Evolutionary conservation across 2,113 vertebrate species (phyloP), one percentile per base, ranked within the genome.

Genomic region (Hippoglossus stenolepis): DNA sequence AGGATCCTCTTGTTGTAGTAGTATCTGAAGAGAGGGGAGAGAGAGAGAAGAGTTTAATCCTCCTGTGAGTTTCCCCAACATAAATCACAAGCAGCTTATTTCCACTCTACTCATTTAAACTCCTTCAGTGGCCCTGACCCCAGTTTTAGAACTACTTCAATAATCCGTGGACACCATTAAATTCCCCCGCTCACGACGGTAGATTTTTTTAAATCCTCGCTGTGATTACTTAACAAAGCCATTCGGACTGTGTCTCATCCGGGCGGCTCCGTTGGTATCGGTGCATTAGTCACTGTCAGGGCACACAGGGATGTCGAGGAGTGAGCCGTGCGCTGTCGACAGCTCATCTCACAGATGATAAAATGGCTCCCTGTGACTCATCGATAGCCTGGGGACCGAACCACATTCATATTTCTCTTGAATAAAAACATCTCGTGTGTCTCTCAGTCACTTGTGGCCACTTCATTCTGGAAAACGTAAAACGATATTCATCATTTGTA

Each of bases 1-100:
- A 97, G 95, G 85, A 97, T 97, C 86, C 96, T 93, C 89, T 97
- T 97, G 93, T 97, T 97, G 91, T 97, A 97, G 87, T 97, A 97
- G 77, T 97, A 97, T 87, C 97, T 98, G 89, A 3, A 72, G 61
- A 79, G 38, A 63, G 14, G 56, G 35, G 8, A 24, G 56, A 38
- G 40, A 40, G 10, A 24, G 56, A 38, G 40, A 24, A 57, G 11
- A 20, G 11, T 4, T 26, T 64, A 49, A 60, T 21, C 59, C 43
- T 51, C 49, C 45, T 47, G 45, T 17, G 4, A 13, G 14, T 49
- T 28, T 31, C 31, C 6, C 31, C 5, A 7, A 13, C 40, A 13
- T 43, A 3, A 43, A 43, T 56, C 45, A 56, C 54, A n/a, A 18
- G 21, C 66, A 21, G 80, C 75, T 69, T 62, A 70, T 62, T 78